Evolutionary conservation across 2,797 vertebrate species (phyloP).

Genomic region (Micropoecilia bifurca): DNA sequence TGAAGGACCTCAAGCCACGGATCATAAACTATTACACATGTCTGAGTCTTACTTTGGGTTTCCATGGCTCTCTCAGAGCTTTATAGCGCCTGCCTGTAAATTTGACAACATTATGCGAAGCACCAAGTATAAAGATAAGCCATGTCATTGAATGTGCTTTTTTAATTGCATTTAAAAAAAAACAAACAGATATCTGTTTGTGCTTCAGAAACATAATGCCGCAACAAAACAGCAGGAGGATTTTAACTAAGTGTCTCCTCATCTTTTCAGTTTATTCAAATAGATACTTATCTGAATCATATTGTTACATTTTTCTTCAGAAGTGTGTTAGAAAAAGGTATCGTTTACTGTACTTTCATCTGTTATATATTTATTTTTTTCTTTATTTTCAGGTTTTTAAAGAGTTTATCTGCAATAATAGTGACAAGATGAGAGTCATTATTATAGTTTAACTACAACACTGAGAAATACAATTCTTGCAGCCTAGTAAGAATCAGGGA

Average conservation of each 20-base stretch:
- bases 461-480: neutral
- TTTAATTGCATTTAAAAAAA: neutral
- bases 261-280: neutral
- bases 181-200: neutral
- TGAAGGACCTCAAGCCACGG: neutral
- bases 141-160: neutral
- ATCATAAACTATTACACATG: neutral
- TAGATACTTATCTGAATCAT: neutral
- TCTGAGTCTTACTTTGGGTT: neutral
- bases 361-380: neutral
- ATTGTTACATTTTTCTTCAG: neutral
- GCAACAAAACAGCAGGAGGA: neutral
- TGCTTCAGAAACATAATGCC: neutral
- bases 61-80: neutral
- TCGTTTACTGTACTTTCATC: neutral
- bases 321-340: neutral
- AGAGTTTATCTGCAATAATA: neutral
- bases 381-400: neutral
- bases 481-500: neutral
- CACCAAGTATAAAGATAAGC: neutral
- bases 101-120: neutral
- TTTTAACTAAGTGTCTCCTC: neutral
- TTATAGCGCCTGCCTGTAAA: neutral
- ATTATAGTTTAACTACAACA: neutral
- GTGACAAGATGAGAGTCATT: neutral